Evolutionary conservation across 2,113 vertebrate genomes (phyloP).

Genomic region (Leptocoma aspasia): DNA sequence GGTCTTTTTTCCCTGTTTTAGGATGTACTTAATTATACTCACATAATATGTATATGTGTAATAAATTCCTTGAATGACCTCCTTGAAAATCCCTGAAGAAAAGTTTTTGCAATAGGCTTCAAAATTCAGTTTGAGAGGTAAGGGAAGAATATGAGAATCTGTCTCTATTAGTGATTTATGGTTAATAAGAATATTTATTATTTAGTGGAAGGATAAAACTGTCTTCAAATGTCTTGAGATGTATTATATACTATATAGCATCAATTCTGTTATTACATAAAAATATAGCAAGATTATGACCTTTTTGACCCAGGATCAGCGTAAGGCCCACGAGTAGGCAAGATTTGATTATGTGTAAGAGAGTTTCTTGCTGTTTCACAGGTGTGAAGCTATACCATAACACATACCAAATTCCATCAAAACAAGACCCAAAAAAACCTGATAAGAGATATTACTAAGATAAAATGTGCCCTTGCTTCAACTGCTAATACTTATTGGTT

Average conservation of each 20-base stretch:
- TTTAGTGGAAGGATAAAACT: background rate
- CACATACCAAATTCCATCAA: background rate
- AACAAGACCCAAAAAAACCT: accelerated
- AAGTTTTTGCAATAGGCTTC: background rate
- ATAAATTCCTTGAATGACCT: background rate
- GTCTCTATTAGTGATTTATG: background rate
- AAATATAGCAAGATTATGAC: background rate
- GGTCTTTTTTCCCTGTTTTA: background rate
- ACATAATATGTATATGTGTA: no score
- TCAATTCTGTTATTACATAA: background rate
- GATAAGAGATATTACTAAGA: background rate
- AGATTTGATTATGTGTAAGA: background rate
- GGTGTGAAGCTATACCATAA: background rate
- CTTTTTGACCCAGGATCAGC: background rate
- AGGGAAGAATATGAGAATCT: background rate
- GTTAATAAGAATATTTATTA: background rate
- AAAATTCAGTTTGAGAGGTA: background rate
- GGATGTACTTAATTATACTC: background rate
- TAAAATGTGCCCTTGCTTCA: background rate
- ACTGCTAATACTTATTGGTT: background rate
- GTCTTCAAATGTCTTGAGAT: background rate
- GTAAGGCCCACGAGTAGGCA: background rate
- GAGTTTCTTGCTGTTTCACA: background rate
- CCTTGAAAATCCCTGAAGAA: background rate
- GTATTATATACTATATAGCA: background rate